Evolutionary conservation across 1,140 invertebrate species (phyloP), one percentile per base, ranked within the genome.

Genomic region (Phymorhynchus buccinoides): DNA sequence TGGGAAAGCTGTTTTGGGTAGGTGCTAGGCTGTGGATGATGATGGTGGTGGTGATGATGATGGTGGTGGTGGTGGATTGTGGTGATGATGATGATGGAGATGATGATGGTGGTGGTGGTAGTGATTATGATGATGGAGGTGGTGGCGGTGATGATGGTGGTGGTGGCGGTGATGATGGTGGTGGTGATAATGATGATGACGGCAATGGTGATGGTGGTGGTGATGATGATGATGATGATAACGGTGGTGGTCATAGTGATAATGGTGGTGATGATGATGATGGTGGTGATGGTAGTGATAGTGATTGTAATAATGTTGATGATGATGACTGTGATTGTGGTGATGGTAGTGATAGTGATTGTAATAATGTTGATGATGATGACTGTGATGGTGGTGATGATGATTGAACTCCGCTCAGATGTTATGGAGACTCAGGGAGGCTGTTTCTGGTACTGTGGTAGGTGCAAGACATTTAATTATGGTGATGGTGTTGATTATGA

Each of bases 1-100:
- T 77, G 83, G 66, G 32, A 35, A 84, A 39, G 71, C 32, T 84
- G 71, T 48, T 56, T 32, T 32, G 66, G 80, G 56, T 83, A 37
- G 48, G 48, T 12, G 52, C 32, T n/a, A 22, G 0, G n/a, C n/a
- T n/a, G n/a, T n/a, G n/a, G n/a, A n/a, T n/a, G n/a, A n/a, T n/a
- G n/a, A n/a, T n/a, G n/a, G n/a, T n/a, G n/a, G n/a, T n/a, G n/a
- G n/a, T n/a, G n/a, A n/a, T n/a, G n/a, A n/a, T n/a, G n/a, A n/a
- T n/a, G n/a, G 73, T 73, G 16, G 41, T 77, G 16, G 56, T 62
- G 22, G 22, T 22, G 4, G 56, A 14, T 62, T 3, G 3, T 62
- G 22, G 6, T 62, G 22, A 42, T 77, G 27, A 22, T 77, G 30
- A 22, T 4, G 27, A 37, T 73, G 27, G 68, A 9, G 68, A 73